Conservation (phyloP, 2,888 invertebrate species). For the Parelbella ahira region DNA sequence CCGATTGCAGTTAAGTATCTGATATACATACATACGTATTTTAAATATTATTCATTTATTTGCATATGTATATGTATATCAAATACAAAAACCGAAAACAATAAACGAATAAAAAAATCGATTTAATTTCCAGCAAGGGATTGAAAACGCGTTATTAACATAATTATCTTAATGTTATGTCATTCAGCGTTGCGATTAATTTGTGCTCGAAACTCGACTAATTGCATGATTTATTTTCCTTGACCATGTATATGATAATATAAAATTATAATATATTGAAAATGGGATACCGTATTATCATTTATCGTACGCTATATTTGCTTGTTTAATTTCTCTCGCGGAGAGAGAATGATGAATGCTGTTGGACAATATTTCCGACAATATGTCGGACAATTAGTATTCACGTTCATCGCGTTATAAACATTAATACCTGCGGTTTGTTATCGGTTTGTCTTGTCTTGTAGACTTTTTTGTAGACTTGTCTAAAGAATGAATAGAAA, state of each 20-base stretch:
- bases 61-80: no score
- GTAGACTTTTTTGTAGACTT: no score
- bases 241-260: constrained; percentile 2
- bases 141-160: constrained; percentile 6
- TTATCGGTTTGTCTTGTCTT: no score
- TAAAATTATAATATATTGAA: constrained; percentile 5
- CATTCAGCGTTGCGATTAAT: constrained; percentile 16
- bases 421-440: no score
- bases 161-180: constrained; percentile 15
- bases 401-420: no score
- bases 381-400: no score
- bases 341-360: constrained; percentile 1
- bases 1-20: no score
- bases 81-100: no score
- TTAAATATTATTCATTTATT: no score
- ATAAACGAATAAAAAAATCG: neutral
- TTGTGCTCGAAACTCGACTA: constrained; percentile 7
- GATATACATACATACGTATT: no score
- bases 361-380: no score
- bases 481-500: no score
- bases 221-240: constrained; percentile 14
- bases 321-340: neutral
- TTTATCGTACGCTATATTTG: neutral
- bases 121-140: constrained; percentile 2
- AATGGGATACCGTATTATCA: constrained; percentile 1